These are phyloP conservation scores for Caenorhabditis sp. DNA, from an alignment of 2,888 invertebrate genomes.

Conservation along the genomic window DNA sequence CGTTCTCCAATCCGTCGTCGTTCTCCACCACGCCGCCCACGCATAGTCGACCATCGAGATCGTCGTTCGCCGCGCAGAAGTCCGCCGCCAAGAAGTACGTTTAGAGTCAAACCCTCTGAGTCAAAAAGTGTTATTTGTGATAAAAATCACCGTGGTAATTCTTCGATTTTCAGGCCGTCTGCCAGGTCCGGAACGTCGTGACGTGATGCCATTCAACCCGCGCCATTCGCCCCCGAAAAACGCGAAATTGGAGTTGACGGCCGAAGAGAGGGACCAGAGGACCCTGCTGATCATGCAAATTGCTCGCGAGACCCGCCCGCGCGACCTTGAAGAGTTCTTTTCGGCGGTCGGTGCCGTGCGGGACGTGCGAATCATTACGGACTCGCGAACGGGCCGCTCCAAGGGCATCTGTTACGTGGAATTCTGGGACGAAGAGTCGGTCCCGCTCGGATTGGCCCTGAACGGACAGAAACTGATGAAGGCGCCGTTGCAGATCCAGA, in stretches of 20 bases:
- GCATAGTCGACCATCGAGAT: slow-evolving; percentile 54
- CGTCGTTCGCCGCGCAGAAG: slow-evolving; percentile 53
- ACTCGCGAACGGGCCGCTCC: slow-evolving; percentile 97
- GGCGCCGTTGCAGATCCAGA: slow-evolving; percentile 97
- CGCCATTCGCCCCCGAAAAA: slow-evolving; percentile 75
- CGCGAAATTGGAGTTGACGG: slow-evolving; percentile 83
- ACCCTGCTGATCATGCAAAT: slow-evolving; percentile 96
- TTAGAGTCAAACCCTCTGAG: neutral
- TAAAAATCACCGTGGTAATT: too few relatives aligned
- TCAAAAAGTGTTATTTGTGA: too few relatives aligned
- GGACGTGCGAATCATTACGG: slow-evolving; percentile 97
- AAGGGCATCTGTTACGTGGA: slow-evolving; percentile 99
- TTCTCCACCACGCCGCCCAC: slow-evolving; percentile 57
- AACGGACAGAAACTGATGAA: slow-evolving; percentile 91
- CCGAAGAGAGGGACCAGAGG: slow-evolving; percentile 97
- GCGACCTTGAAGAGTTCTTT: slow-evolving; percentile 89
- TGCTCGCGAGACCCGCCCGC: slow-evolving; percentile 74
- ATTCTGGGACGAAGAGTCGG: slow-evolving; percentile 97
- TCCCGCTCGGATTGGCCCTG: slow-evolving; percentile 84
- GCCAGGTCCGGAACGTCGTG: slow-evolving; percentile 83
- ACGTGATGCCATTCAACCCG: slow-evolving; percentile 79
- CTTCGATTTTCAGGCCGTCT: slow-evolving; percentile 83
- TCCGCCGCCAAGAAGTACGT: slow-evolving; percentile 55
- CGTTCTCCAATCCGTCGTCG: slow-evolving; percentile 62
- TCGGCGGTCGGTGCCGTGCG: slow-evolving; percentile 95